These are phyloP conservation scores for Rhynchophorus ferrugineus DNA, from an alignment of 1,140 invertebrate genomes.

Conservation along the genomic window DNA sequence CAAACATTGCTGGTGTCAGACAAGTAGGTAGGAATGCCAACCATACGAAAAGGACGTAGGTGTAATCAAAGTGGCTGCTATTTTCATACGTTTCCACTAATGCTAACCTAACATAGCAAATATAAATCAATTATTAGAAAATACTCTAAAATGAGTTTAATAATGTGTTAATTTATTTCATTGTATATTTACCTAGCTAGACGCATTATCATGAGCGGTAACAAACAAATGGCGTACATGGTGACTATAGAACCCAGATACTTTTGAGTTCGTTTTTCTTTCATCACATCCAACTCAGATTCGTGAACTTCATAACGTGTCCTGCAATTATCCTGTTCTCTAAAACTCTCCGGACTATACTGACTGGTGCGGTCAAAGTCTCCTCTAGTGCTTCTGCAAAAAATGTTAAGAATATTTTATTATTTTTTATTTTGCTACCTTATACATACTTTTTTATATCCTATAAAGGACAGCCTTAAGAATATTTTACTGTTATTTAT, in stretches of 20 bases:
- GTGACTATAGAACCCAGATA: conserved; percentile 60
- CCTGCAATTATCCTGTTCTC: conserved; percentile 23
- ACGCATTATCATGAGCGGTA: conserved; percentile 59
- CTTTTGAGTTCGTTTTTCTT: conserved; percentile 59
- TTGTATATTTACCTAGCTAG: conserved; percentile 44
- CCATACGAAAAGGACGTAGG: conserved; percentile 62
- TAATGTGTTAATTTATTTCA: too few relatives aligned
- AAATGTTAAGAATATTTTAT: too few relatives aligned
- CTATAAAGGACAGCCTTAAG: too few relatives aligned
- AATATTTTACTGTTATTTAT: too few relatives aligned
- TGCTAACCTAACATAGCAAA: conserved; percentile 45
- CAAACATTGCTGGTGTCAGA: conserved; percentile 56
- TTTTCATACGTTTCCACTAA: conserved; percentile 64
- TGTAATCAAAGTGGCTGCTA: conserved; percentile 58
- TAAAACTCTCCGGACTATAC: conserved; percentile 30
- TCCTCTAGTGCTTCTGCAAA: conserved; percentile 24
- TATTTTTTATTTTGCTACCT: too few relatives aligned
- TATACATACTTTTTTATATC: too few relatives aligned
- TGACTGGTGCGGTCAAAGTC: conserved; percentile 29
- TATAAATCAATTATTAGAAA: too few relatives aligned
- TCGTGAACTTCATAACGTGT: conserved; percentile 45
- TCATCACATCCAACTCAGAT: conserved; percentile 53
- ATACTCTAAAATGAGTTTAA: too few relatives aligned
- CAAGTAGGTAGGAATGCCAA: conserved; percentile 61
- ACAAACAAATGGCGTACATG: conserved; percentile 56